Evolutionary conservation across 2,888 invertebrate species (phyloP), one percentile per base, ranked within the genome.

Genomic region (Heliconius aoede): DNA sequence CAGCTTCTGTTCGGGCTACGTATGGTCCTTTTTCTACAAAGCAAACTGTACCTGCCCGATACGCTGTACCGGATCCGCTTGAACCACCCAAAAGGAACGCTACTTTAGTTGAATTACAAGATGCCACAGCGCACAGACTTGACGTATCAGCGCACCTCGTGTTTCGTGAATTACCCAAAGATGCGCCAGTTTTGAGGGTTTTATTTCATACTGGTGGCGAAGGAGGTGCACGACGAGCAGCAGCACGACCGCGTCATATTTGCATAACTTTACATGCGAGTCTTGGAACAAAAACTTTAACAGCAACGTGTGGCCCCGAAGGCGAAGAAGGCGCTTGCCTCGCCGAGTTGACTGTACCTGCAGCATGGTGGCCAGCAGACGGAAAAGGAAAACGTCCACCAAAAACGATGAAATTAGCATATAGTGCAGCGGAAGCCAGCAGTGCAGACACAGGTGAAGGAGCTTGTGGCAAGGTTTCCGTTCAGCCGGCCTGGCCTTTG

Each of bases 11-110:
- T 62, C 95, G 98, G 78, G 98, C 98, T 71, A 97, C 97, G 61
- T 98, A 98, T 88, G 99, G 99, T 7, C 99, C 99, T 11, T 99
- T 99, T 92, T 98, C 98, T 83, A 98, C 98, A 74, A 98, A 98
- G 87, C 98, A 99, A 92, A 98, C 98, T 0, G 98, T 99, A 60
- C 98, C 98, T 60, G 98, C 98, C 3, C 95, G 97, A 69, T 98
- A 97, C 87, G 97, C 98, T 79, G 97, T 98, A 72, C 98, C 98
- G 9, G 98, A 98, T 90, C 96, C 97, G 0, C 90, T 97, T 79
- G 97, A 97, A 85, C 95, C 95, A 46, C 95, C 95, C 3, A 86
- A 87, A 76, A 88, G 95, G 85, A 95, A 95, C 83, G 95, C 96
- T 1, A 95, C 96, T 30, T 90, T 97, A 78, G 84, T 90, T 28